These are phyloP conservation scores for Knipowitschia caucasica DNA, from an alignment of 2,797 vertebrate genomes.

Conservation along the genomic window DNA sequence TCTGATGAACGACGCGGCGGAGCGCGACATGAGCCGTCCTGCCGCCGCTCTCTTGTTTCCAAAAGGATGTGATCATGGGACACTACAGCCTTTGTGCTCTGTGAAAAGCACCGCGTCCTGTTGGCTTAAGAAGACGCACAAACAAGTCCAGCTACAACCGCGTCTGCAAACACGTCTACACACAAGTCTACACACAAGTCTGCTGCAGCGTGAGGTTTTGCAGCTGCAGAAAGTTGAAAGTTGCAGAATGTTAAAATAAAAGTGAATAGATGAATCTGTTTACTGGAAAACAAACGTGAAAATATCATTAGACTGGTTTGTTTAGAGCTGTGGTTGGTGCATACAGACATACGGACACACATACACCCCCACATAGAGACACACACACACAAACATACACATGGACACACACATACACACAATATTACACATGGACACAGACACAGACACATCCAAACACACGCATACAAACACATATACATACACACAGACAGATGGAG, in stretches of 20 bases:
- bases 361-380: too few species aligned
- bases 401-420: too few species aligned
- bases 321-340: conserved; percentile 49
- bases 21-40: conserved; percentile 29
- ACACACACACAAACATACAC: too few species aligned
- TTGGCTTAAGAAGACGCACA: conserved; percentile 29
- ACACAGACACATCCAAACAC: too few species aligned
- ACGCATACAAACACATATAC: too few species aligned
- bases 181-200: not conserved
- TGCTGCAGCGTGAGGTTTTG: not conserved
- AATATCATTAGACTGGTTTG: conserved; percentile 58
- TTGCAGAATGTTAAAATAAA: conserved; percentile 14
- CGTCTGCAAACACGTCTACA: conserved; percentile 26
- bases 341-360: too few species aligned
- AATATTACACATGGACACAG: too few species aligned
- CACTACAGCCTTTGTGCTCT: conserved; percentile 11
- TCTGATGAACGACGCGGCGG: conserved; percentile 41
- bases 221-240: conserved; percentile 47
- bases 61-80: conserved; percentile 32
- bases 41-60: conserved; percentile 36
- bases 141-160: conserved; percentile 14
- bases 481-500: too few species aligned
- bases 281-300: conserved; percentile 41
- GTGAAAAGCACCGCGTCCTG: conserved; percentile 27
- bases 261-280: conserved; percentile 41